Percentiles rank a stretch among this genome's conserved stretches.
phyloP scores from a whole-genome alignment of 1,140 invertebrate species.

The Agrypnia vestita region DNA sequence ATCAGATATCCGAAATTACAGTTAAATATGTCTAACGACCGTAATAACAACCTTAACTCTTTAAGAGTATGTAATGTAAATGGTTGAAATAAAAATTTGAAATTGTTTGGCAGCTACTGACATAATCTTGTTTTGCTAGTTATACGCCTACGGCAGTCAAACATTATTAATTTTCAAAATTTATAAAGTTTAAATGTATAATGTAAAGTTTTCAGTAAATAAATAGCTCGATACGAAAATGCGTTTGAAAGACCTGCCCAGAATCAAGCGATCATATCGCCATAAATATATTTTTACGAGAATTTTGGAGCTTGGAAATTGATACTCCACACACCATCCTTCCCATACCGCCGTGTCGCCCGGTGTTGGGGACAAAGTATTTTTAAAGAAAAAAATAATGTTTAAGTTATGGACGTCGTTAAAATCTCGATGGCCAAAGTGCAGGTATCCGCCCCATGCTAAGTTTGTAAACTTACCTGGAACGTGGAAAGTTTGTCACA shows the following conservation, averaged over 20 bases:
- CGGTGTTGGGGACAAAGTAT: conserved; percentile 14
- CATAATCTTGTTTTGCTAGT: too few relatives aligned
- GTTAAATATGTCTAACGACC: too few relatives aligned
- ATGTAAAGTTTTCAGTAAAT: too few relatives aligned
- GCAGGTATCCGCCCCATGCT: conserved; percentile 9
- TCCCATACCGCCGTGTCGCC: conserved; percentile 1
- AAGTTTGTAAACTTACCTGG: conserved; percentile 2
- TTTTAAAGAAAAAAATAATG: conserved; percentile 34
- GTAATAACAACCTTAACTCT: too few relatives aligned
- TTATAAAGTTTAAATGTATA: too few relatives aligned
- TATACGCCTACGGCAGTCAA: too few relatives aligned
- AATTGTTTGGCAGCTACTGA: too few relatives aligned
- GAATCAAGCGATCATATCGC: conserved; percentile 8
- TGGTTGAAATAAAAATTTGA: too few relatives aligned
- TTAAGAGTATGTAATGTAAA: too few relatives aligned
- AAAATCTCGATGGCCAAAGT: conserved; percentile 4
- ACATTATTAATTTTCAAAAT: too few relatives aligned
- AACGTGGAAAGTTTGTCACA: background rate
- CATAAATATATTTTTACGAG: conserved; percentile 30
- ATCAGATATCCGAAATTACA: too few relatives aligned
- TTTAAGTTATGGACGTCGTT: conserved; percentile 36
- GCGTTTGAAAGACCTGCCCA: background rate
- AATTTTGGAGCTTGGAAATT: conserved; percentile 11
- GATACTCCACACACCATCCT: conserved; percentile 32
- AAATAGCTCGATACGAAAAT: background rate